A percentile compares a stretch with the other conserved stretches of the same genome.
phyloP scores from a whole-genome alignment of 2,113 vertebrate genomes.

The Gasterosteus nipponicus region DNA sequence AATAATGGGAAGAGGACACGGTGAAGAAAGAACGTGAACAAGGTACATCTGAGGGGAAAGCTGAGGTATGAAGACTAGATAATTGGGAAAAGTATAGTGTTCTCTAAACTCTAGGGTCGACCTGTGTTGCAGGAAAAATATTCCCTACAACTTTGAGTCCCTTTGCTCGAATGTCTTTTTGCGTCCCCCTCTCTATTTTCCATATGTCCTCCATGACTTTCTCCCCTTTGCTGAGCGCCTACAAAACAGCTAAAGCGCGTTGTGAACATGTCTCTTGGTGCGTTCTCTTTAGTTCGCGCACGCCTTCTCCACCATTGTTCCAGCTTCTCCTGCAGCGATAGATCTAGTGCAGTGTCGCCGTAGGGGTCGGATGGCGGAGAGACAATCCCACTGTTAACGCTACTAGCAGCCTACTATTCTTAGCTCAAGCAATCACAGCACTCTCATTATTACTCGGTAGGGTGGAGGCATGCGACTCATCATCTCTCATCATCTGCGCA shows the following conservation, averaged over 20 bases:
- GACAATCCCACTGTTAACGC: slow-evolving; percentile 50
- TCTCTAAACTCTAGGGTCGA: slow-evolving; percentile 42
- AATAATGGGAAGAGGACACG: slow-evolving; percentile 34
- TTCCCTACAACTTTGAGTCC: neutral
- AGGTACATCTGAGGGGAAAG: slow-evolving; percentile 8
- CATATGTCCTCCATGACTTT: slow-evolving; percentile 29
- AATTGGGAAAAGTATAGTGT: slow-evolving; percentile 42
- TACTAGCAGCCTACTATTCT: slow-evolving; percentile 61
- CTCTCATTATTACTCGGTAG: slow-evolving; percentile 66
- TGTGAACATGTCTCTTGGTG: slow-evolving; percentile 2
- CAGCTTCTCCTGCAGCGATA: slow-evolving; percentile 28
- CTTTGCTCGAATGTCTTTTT: slow-evolving; percentile 26
- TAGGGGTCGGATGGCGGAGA: slow-evolving; percentile 38
- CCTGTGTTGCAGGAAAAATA: slow-evolving; percentile 24
- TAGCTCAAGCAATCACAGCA: slow-evolving; percentile 66
- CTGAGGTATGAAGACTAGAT: slow-evolving; percentile 17
- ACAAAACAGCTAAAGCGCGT: neutral
- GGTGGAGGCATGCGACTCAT: slow-evolving; percentile 57
- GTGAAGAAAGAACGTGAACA: slow-evolving; percentile 1
- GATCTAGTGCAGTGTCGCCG: slow-evolving; percentile 49
- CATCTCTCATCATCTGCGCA: slow-evolving; percentile 58
- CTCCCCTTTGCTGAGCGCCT: neutral
- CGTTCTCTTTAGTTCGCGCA: slow-evolving; percentile 16
- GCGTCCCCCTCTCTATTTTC: slow-evolving; percentile 5
- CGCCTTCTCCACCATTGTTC: slow-evolving; percentile 14